phyloP scores from a whole-genome alignment of 1,140 invertebrate genomes.

The Rhizoglyphus robini region DNA sequence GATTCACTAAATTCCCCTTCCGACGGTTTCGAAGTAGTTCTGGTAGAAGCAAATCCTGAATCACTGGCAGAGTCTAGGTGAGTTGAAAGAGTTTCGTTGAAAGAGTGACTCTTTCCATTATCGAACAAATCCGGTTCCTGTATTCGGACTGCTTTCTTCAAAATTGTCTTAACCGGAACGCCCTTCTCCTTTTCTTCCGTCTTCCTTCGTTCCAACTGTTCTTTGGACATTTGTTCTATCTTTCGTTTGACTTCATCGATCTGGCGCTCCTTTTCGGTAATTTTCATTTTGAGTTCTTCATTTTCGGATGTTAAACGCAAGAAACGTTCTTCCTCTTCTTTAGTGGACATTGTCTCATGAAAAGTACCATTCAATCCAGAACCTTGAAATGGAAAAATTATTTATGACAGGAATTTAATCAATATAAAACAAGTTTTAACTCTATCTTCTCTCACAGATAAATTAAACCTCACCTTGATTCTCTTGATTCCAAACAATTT shows the following conservation, averaged over 20 bases:
- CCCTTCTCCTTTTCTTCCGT: constrained; percentile 14
- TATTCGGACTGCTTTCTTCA: constrained; percentile 22
- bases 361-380: constrained; percentile 22
- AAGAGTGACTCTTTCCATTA: neutral
- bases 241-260: constrained; percentile 25
- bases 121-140: constrained; percentile 20
- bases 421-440: neutral
- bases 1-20: constrained; percentile 75
- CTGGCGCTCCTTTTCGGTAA: constrained; percentile 26
- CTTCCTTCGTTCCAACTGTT: neutral
- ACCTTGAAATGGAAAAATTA: too few species aligned
- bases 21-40: constrained; percentile 40
- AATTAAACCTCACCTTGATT: constrained; percentile 4
- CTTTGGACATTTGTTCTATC: constrained; percentile 22
- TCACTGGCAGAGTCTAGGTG: constrained; percentile 26
- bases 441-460: too few species aligned
- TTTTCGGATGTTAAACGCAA: constrained; percentile 87
- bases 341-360: constrained; percentile 63
- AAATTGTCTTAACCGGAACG: neutral
- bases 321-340: constrained; percentile 87
- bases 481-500: constrained; percentile 14
- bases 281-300: constrained; percentile 62
- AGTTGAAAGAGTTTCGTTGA: neutral
- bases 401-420: neutral
- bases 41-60: constrained; percentile 37